Evolutionary conservation across 2,113 vertebrate genomes (phyloP).

Genomic region (Stictonetta naevosa): DNA sequence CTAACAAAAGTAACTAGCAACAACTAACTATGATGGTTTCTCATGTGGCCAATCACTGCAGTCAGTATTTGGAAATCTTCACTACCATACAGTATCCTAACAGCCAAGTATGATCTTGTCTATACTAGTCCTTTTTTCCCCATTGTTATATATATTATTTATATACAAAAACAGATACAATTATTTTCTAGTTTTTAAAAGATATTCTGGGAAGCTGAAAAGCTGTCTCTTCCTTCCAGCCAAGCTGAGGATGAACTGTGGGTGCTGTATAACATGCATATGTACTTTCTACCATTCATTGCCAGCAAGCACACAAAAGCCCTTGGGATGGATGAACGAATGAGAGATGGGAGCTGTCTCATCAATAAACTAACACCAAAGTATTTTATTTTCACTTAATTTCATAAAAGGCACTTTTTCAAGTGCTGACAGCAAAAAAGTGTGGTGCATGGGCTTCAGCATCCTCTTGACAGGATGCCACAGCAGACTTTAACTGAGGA

Average conservation of each 20-base stretch:
- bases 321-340: background rate
- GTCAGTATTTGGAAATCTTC: background rate
- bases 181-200: background rate
- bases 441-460: background rate
- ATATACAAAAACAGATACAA: background rate
- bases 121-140: rapidly evolving
- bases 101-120: background rate
- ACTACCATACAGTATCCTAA: background rate
- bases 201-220: background rate
- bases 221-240: background rate
- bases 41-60: background rate
- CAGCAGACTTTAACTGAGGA: background rate
- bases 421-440: background rate
- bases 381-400: background rate
- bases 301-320: background rate
- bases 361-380: background rate
- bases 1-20: background rate
- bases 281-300: rapidly evolving
- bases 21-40: background rate
- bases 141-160: background rate
- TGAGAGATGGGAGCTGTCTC: background rate
- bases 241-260: background rate
- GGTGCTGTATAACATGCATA: background rate
- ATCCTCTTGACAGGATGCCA: background rate
- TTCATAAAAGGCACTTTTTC: background rate